phyloP scores from a whole-genome alignment of 2,888 invertebrate species.

The Ennomos erosarius region DNA sequence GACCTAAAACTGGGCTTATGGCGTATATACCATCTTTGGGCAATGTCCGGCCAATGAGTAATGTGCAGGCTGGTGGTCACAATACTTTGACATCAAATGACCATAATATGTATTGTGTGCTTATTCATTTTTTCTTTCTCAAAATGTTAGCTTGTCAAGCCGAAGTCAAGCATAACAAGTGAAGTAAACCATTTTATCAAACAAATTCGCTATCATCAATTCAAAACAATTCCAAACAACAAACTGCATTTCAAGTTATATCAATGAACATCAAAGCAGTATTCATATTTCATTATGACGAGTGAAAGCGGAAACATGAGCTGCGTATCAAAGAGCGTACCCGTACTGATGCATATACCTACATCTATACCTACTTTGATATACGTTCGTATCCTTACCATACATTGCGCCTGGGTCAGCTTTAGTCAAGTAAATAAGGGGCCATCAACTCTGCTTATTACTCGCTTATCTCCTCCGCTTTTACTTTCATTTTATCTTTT shows the following conservation, averaged over 20 bases:
- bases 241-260: slow-evolving; percentile 30
- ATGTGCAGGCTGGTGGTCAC: no score
- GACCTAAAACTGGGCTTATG: no score
- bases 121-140: no score
- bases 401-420: slow-evolving; percentile 8
- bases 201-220: slow-evolving; percentile 8
- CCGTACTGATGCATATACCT: background rate
- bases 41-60: no score
- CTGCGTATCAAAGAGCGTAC: slow-evolving; percentile 37
- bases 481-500: background rate
- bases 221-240: slow-evolving; percentile 16
- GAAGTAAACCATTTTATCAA: background rate
- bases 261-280: slow-evolving; percentile 37
- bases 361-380: slow-evolving; percentile 3
- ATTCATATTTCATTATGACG: slow-evolving; percentile 39
- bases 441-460: background rate
- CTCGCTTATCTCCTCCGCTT: background rate
- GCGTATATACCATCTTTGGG: no score
- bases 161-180: no score
- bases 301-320: slow-evolving; percentile 40
- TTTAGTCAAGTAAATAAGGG: slow-evolving; percentile 1
- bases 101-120: no score
- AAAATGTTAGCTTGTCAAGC: no score
- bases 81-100: no score
- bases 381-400: slow-evolving; percentile 12